Conservation (phyloP, 2,113 vertebrate species). For the Lampris megalopsis region DNA sequence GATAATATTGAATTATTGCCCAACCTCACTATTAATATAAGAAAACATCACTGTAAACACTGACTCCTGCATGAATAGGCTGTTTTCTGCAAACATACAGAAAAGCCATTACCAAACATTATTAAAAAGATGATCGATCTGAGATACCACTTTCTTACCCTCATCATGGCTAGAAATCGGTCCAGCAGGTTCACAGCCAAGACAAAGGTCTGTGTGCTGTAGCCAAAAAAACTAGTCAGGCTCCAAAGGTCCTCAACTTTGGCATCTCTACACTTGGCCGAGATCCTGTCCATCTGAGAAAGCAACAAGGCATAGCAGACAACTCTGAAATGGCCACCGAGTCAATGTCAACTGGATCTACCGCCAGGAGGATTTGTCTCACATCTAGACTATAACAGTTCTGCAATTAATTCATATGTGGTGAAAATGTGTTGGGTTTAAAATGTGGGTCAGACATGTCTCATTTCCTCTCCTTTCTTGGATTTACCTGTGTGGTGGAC, state of each 20-base stretch:
- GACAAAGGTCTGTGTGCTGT: slow-evolving; percentile 95
- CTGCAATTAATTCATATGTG: too few relatives aligned
- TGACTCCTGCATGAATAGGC: too few relatives aligned
- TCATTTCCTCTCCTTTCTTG: too few relatives aligned
- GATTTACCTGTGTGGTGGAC: slow-evolving; percentile 84
- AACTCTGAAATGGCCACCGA: not conserved
- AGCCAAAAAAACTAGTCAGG: slow-evolving; percentile 94
- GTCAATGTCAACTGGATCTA: not conserved
- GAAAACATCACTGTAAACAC: too few relatives aligned
- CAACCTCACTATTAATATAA: too few relatives aligned
- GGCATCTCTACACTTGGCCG: slow-evolving; percentile 89
- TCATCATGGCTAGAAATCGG: slow-evolving; percentile 96
- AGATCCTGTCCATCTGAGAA: slow-evolving; percentile 87
- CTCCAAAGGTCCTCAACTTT: slow-evolving; percentile 97
- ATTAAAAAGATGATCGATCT: not conserved
- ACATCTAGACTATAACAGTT: too few relatives aligned
- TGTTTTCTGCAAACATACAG: too few relatives aligned
- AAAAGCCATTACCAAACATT: not conserved
- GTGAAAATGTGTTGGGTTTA: too few relatives aligned
- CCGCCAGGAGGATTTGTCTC: too few relatives aligned
- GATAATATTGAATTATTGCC: too few relatives aligned
- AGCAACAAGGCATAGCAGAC: too few relatives aligned
- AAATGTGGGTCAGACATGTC: too few relatives aligned
- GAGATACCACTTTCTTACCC: slow-evolving; percentile 78
- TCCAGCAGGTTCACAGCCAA: slow-evolving; percentile 96